Evolutionary conservation across 2,113 vertebrate species (phyloP).

Genomic region (Pygoscelis adeliae): DNA sequence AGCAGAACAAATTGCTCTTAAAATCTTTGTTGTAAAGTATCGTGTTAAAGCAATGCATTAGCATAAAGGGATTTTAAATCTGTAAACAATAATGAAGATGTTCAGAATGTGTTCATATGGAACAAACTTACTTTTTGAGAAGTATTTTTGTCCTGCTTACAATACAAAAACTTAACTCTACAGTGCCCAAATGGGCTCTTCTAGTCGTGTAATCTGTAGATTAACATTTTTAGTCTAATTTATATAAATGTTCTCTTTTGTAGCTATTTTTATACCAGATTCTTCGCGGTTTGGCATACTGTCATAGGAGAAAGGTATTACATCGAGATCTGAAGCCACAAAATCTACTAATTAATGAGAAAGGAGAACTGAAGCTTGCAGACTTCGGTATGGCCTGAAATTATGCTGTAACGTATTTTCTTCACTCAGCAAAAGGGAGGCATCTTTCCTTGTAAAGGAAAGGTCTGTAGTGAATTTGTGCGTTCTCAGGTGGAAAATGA

Average conservation of each 20-base stretch:
- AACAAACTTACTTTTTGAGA: not conserved
- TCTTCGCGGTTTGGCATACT: conserved; percentile 95
- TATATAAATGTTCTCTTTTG: conserved; percentile 43
- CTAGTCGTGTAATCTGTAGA: not conserved
- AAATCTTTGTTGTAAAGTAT: not conserved
- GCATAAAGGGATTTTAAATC: not conserved
- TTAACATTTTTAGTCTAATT: not conserved
- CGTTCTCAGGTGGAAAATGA: not conserved
- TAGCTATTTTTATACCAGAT: conserved; percentile 98
- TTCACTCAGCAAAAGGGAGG: not conserved
- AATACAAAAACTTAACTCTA: not conserved
- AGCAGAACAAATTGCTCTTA: not conserved
- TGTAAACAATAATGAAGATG: not conserved
- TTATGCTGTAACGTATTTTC: not conserved
- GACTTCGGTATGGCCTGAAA: conserved; percentile 88
- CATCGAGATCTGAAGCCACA: conserved; percentile 97
- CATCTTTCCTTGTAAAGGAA: not conserved
- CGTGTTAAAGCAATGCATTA: not conserved
- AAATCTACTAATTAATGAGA: conserved; percentile 97
- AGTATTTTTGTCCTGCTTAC: conserved; percentile 1
- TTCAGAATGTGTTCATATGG: not conserved
- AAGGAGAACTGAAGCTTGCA: conserved; percentile 95
- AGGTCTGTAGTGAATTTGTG: not conserved
- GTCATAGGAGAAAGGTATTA: conserved; percentile 94
- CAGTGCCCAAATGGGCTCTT: not conserved